A percentile compares a stretch with the other conserved stretches of the same genome.
Conservation (phyloP, 2,888 invertebrate genomes). For the Caenorhabditis japonica region DNA sequence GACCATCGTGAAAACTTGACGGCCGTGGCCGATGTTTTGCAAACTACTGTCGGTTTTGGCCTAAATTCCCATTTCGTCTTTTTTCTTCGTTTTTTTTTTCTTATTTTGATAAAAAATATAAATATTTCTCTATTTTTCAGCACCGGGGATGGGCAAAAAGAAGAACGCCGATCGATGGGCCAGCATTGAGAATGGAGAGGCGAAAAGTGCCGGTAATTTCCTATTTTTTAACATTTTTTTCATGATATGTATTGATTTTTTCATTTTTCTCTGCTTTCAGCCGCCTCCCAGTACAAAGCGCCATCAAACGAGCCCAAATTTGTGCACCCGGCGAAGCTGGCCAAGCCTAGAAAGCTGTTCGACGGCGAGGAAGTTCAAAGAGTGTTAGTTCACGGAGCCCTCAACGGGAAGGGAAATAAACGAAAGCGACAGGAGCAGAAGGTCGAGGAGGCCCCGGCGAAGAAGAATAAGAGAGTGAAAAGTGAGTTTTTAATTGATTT, state of each 20-base stretch:
- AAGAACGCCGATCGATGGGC: slow-evolving; percentile 50
- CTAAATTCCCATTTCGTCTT: no score
- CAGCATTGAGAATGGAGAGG: slow-evolving; percentile 46
- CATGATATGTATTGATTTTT: no score
- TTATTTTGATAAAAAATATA: no score
- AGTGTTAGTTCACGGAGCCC: slow-evolving; percentile 20
- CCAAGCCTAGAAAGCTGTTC: slow-evolving; percentile 25
- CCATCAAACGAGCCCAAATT: slow-evolving; percentile 37
- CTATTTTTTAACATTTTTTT: no score
- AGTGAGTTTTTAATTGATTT: no score
- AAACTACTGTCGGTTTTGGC: no score
- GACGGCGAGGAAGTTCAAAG: slow-evolving; percentile 41
- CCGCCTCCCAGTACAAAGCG: slow-evolving; percentile 29
- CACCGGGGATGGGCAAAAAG: slow-evolving; percentile 21
- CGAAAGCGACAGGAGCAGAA: slow-evolving; percentile 7
- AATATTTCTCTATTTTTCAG: no score
- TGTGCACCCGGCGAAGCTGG: slow-evolving; percentile 40
- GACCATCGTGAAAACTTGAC: no score
- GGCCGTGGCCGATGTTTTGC: no score
- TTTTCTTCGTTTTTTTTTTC: no score
- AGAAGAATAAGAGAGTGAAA: slow-evolving; percentile 3
- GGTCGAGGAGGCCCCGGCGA: slow-evolving; percentile 13
- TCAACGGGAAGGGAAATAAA: no score
- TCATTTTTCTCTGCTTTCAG: slow-evolving; percentile 16
- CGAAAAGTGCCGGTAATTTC: slow-evolving; percentile 26